Evolutionary conservation across 2,888 invertebrate genomes (phyloP), one percentile per base, ranked within the genome.

Genomic region (Ectropis crepuscularia): DNA sequence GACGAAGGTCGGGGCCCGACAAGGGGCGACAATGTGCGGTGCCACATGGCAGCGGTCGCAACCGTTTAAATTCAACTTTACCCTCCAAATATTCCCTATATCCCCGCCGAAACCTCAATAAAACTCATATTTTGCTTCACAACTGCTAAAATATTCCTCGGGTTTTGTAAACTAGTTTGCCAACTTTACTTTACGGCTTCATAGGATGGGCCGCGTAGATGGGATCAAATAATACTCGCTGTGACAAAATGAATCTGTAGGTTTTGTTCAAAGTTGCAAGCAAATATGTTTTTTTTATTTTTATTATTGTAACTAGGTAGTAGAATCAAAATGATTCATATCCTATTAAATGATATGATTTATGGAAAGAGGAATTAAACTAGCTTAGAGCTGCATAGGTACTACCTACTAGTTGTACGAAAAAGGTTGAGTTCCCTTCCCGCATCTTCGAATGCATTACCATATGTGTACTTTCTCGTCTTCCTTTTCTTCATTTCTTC

Each of bases 81-180:
- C 55, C 47, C 46, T 41, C 47, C 36, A n/a, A 41, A 46, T 51
- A 59, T 51, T 50, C 55, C 51, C 50, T 5, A 55, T 57, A 48
- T 57, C 69, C 68, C 60, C 46, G 61, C 48, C 47, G 59, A 63
- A 63, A 73, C 75, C 77, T 74, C 74, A 74, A 76, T 76, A 76
- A 78, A 79, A 78, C 73, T 74, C 74, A 65, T 71, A 71, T 74
- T 74, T 67, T 54, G 63, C 63, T 64, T 57, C 65, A 67, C 63
- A 69, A 73, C 65, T 71, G 74, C 73, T 76, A 74, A 77, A 80
- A 69, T 75, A 80, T 76, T 74, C 76, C 41, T 36, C 57, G 51
- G 51, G 57, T 59, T 63, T 54, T 55, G 53, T 55, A 50, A 68
- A 58, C 60, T 67, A 65, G 57, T 48, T 62, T 43, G 64, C 63